These are phyloP conservation scores for Paramormyrops kingsleyae DNA, from an alignment of 2,113 vertebrate species.

Conservation along the genomic window DNA sequence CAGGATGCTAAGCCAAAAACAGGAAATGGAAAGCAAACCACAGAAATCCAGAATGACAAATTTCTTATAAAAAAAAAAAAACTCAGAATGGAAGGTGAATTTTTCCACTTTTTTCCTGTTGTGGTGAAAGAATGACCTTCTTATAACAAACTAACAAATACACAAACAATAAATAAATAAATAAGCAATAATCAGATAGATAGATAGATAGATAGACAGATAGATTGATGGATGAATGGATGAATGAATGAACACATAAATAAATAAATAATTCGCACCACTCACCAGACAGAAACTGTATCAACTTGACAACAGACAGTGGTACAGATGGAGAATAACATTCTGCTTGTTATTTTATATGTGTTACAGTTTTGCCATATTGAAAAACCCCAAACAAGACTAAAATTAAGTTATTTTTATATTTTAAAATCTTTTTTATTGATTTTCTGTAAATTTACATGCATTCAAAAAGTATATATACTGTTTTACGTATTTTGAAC, in stretches of 20 bases:
- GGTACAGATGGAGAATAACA: background rate
- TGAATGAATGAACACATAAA: background rate
- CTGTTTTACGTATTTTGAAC: background rate
- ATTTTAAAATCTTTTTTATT: background rate
- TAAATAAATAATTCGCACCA: background rate
- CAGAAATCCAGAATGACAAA: background rate
- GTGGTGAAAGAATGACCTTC: background rate
- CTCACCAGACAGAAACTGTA: background rate
- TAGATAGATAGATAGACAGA: too few relatives aligned
- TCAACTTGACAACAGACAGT: background rate
- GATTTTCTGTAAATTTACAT: background rate
- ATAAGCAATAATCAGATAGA: too few relatives aligned
- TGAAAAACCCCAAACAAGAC: background rate
- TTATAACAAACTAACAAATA: background rate
- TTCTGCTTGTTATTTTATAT: background rate
- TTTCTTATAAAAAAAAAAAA: background rate
- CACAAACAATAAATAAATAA: background rate
- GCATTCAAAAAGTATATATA: background rate
- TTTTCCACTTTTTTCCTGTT: background rate
- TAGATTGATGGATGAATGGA: too few relatives aligned
- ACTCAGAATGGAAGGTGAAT: background rate
- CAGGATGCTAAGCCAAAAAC: background rate
- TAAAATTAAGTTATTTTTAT: background rate
- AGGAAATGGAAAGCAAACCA: background rate
- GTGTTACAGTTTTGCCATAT: background rate